A percentile compares a stretch with the other conserved stretches of the same genome.
Evolutionary conservation across 2,113 vertebrate genomes (phyloP).

Genomic region (Hyla sarda): DNA sequence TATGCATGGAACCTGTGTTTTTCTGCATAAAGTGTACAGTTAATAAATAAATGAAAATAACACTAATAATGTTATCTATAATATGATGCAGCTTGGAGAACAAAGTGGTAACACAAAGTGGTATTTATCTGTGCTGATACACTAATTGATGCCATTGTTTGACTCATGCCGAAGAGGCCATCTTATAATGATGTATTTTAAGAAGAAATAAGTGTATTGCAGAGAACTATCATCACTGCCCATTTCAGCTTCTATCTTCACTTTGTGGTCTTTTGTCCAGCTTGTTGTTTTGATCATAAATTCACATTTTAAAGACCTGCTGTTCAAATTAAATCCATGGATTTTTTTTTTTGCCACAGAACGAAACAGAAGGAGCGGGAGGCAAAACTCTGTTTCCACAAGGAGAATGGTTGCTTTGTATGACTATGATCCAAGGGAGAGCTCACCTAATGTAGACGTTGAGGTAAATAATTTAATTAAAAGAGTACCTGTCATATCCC

Average conservation of each 20-base stretch:
- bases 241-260: conserved; percentile 45
- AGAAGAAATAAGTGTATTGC: background rate
- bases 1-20: background rate
- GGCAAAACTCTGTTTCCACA: conserved; percentile 75
- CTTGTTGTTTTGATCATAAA: fast-evolving
- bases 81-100: conserved; percentile 47
- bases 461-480: conserved; percentile 83
- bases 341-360: conserved; percentile 71
- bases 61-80: background rate
- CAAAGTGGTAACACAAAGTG: conserved; percentile 16
- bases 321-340: background rate
- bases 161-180: conserved; percentile 15
- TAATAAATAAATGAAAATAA: background rate
- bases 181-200: conserved; percentile 21
- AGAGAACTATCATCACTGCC: conserved; percentile 34
- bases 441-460: conserved; percentile 95
- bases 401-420: conserved; percentile 95
- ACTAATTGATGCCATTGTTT: conserved; percentile 18
- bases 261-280: background rate
- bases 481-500: too few species aligned
- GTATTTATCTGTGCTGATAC: conserved; percentile 5
- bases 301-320: background rate
- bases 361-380: conserved; percentile 80
- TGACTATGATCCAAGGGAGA: conserved; percentile 93
- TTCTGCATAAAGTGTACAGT: background rate